Percentiles rank a stretch among this genome's conserved stretches.
Conservation (phyloP, 2,888 invertebrate species). For the Oconnorella tubifera region DNA sequence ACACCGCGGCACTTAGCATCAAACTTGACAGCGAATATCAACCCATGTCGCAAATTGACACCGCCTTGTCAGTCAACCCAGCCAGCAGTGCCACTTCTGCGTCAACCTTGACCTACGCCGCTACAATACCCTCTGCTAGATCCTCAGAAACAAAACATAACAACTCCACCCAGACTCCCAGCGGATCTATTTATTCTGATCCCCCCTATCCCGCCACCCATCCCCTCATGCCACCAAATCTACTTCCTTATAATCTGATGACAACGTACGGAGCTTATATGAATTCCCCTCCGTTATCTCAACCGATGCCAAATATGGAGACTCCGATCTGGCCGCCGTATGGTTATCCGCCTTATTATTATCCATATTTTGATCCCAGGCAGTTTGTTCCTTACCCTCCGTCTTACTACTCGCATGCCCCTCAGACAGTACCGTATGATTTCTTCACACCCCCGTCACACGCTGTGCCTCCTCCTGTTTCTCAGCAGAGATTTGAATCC, state of each 20-base stretch:
- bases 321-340: slow-evolving; percentile 14
- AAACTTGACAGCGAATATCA: slow-evolving; percentile 16
- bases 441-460: neutral
- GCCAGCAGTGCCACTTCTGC: neutral
- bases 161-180: slow-evolving; percentile 12
- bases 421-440: slow-evolving; percentile 8
- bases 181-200: neutral
- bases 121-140: too few species aligned
- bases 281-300: slow-evolving; percentile 1
- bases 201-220: neutral
- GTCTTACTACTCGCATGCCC: slow-evolving; percentile 13
- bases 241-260: neutral
- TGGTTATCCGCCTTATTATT: slow-evolving; percentile 6
- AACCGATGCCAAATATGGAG: slow-evolving; percentile 6
- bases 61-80: neutral
- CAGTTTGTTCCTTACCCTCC: slow-evolving; percentile 13
- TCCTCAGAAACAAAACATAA: too few species aligned
- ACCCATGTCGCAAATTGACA: neutral
- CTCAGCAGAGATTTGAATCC: slow-evolving; percentile 4
- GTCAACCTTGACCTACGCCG: too few species aligned
- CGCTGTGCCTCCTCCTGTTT: neutral
- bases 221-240: neutral
- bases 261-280: too few species aligned
- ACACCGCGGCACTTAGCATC: slow-evolving; percentile 21
- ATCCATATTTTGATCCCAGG: slow-evolving; percentile 12